Percentiles rank a stretch among this genome's conserved stretches.
Evolutionary conservation across 2,888 invertebrate species (phyloP).

Genomic region (Caradrina kadenii): DNA sequence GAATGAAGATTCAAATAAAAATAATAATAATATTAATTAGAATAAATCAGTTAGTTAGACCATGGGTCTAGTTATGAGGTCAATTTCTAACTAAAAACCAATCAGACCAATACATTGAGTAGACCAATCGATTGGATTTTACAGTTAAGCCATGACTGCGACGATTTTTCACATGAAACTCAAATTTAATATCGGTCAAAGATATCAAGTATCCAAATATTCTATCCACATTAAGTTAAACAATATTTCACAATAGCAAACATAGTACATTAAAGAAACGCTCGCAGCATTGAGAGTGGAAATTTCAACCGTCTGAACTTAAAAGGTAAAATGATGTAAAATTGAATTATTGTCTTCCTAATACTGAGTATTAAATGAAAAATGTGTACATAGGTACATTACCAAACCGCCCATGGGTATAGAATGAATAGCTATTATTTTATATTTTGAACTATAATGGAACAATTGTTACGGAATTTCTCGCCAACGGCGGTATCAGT

Average conservation of each 20-base stretch:
- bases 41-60: too few relatives aligned
- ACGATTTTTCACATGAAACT: too few relatives aligned
- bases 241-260: constrained; percentile 24
- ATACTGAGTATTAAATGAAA: constrained; percentile 43
- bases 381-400: constrained; percentile 30
- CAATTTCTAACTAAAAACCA: too few relatives aligned
- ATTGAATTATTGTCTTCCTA: constrained; percentile 39
- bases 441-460: constrained; percentile 40
- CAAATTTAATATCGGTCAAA: background rate
- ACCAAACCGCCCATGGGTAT: constrained; percentile 29
- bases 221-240: constrained; percentile 9
- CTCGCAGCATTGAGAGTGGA: constrained; percentile 24
- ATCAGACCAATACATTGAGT: too few relatives aligned
- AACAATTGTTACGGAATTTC: constrained; percentile 49
- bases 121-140: too few relatives aligned
- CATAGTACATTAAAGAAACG: constrained; percentile 15
- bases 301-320: constrained; percentile 22
- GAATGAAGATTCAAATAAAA: too few relatives aligned
- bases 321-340: constrained; percentile 27
- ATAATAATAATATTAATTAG: too few relatives aligned
- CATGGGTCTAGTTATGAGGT: too few relatives aligned
- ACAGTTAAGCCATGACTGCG: too few relatives aligned
- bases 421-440: constrained; percentile 47
- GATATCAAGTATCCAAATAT: constrained; percentile 6
- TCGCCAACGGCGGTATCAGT: constrained; percentile 35